Evolutionary conservation across 2,888 invertebrate species (phyloP), one percentile per base, ranked within the genome.

Genomic region (Spodoptera picta): DNA sequence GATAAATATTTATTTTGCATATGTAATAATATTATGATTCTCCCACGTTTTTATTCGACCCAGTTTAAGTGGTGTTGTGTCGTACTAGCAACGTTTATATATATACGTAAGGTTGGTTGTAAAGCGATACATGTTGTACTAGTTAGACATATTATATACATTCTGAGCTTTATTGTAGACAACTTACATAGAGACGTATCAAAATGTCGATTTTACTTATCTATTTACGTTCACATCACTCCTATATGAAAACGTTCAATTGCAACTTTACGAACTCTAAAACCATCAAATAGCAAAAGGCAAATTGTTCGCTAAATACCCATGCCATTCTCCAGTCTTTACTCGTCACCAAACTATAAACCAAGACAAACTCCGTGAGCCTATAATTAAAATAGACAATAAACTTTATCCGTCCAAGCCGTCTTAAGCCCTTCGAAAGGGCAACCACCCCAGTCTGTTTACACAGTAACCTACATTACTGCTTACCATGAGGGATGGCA

Each of bases 401-500:
- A 84, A 84, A 83, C 74, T 86, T 84, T 71, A 81, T 80, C 82
- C 77, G 68, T 59, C 54, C 64, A 68, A 62, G 67, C 79, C 80
- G 77, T 85, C 87, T 87, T 86, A 80, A 77, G 68, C 79, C 62
- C 67, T 75, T 75, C 73, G 79, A 82, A 83, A 89, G 90, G 87
- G 82, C 89, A 88, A 84, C 87, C 83, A 91, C 92, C 93, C 91
- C 85, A 80, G 69, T 73, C 87, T 94, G 92, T 94, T 94, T 94
- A 87, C 94, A 93, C 92, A 94, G 94, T 94, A 94, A 94, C 94
- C 94, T 93, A 94, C 93, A 93, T 94, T 86, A 88, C 88, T 83
- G 83, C 85, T 83, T 80, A 77, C 86, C 85, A 89, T 90, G 88
- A 92, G 93, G 92, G 94, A 93, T 89, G 88, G 88, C 87, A 90